These are phyloP conservation scores for Petrocephalus sullivani DNA, from an alignment of 2,797 vertebrate species.

Conservation along the genomic window DNA sequence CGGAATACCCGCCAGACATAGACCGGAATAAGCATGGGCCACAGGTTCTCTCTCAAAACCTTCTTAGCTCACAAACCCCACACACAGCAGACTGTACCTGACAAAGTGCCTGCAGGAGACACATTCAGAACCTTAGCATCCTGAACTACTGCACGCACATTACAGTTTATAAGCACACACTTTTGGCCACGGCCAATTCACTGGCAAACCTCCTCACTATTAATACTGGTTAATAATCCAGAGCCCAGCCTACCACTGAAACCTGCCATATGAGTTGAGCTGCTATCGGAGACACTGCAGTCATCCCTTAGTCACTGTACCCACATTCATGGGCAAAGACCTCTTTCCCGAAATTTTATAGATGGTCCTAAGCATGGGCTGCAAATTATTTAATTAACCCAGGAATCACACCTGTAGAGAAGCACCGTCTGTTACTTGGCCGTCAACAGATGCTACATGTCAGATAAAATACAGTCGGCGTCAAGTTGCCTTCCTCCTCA, in stretches of 20 bases:
- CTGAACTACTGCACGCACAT: neutral
- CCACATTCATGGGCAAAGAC: neutral
- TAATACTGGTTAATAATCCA: neutral
- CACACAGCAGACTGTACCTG: neutral
- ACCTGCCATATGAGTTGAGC: neutral
- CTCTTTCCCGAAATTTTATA: neutral
- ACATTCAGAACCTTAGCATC: neutral
- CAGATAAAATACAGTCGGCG: neutral
- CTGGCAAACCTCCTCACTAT: neutral
- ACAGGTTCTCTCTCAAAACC: neutral
- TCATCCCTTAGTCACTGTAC: neutral
- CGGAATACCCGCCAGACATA: neutral
- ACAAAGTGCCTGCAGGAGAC: neutral
- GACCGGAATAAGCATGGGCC: neutral
- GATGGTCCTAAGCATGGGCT: neutral
- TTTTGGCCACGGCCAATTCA: neutral
- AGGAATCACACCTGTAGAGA: neutral
- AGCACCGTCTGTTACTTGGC: neutral
- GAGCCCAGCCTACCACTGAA: neutral
- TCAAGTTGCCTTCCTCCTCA: neutral
- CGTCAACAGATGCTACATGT: neutral
- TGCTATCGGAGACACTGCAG: neutral
- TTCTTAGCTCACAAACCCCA: neutral
- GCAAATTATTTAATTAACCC: neutral
- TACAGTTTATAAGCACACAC: neutral